Conservation (phyloP, 1,140 invertebrate genomes). For the Uloborus diversus region DNA sequence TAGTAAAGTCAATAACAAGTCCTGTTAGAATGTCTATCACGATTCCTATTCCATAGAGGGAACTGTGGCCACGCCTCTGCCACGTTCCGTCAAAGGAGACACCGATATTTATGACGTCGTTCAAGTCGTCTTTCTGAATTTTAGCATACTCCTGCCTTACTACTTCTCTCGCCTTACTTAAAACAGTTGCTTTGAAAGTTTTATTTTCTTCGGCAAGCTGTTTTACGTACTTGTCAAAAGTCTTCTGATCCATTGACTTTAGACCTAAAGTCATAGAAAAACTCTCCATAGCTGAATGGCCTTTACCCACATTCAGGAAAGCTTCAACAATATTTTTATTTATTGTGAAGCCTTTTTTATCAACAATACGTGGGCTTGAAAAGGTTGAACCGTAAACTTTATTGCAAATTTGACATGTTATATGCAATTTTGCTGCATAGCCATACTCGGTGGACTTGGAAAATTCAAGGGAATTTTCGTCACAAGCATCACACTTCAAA, state of each 20-base stretch:
- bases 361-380: not conserved
- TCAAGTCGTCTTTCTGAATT: not conserved
- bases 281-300: not conserved
- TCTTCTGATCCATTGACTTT: not conserved
- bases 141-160: not conserved
- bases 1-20: not conserved
- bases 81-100: too few species aligned
- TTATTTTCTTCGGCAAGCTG: not conserved
- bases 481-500: not conserved
- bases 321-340: not conserved
- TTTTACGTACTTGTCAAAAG: not conserved
- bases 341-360: not conserved
- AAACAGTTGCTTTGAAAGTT: not conserved
- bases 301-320: not conserved
- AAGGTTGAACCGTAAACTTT: not conserved
- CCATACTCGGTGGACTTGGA: not conserved
- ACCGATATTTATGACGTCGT: too few species aligned
- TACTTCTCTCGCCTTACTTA: not conserved
- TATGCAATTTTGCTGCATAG: not conserved
- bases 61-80: not conserved
- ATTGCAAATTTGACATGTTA: not conserved
- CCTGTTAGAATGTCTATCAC: not conserved
- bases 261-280: constrained; percentile 4
- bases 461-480: not conserved
- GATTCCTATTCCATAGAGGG: not conserved